These are phyloP conservation scores for Noctua janthina DNA, from an alignment of 2,888 invertebrate species.

Conservation along the genomic window DNA sequence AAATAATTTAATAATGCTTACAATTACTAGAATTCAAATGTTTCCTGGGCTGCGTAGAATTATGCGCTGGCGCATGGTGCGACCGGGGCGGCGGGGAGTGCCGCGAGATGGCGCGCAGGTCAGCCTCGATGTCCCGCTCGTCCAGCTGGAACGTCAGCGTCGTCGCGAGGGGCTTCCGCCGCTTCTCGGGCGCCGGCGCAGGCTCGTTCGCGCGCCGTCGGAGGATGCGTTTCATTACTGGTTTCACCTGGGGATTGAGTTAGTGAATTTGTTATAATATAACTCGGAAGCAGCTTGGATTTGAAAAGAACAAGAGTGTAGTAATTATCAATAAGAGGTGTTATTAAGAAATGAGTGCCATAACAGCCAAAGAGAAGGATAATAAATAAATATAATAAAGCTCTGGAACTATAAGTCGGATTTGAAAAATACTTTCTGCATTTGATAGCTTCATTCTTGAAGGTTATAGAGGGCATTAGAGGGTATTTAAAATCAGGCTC, in stretches of 20 bases:
- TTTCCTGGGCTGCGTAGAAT: slow-evolving; percentile 77
- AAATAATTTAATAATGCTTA: slow-evolving; percentile 69
- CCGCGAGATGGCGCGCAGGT: slow-evolving; percentile 94
- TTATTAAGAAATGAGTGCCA: not conserved
- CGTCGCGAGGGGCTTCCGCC: slow-evolving; percentile 95
- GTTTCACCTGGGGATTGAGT: slow-evolving; percentile 92
- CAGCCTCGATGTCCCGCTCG: slow-evolving; percentile 96
- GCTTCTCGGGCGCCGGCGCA: slow-evolving; percentile 96
- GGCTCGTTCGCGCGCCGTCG: slow-evolving; percentile 98
- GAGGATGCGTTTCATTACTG: slow-evolving; percentile 98
- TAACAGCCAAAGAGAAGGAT: not conserved
- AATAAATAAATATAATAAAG: no score
- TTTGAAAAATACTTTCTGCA: no score
- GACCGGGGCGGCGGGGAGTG: slow-evolving; percentile 77
- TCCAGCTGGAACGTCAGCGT: slow-evolving; percentile 97
- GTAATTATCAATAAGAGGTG: not conserved
- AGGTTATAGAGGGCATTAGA: no score
- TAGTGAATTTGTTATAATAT: not conserved
- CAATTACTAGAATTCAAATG: slow-evolving; percentile 82
- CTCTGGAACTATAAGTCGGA: no score
- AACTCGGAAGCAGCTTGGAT: not conserved
- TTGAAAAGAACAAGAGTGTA: not conserved
- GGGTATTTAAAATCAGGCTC: no score
- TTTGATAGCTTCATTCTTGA: no score
- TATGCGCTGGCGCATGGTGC: slow-evolving; percentile 71